Evolutionary conservation across 2,113 vertebrate species (phyloP), one percentile per base, ranked within the genome.

Genomic region (Oncorhynchus masou): DNA sequence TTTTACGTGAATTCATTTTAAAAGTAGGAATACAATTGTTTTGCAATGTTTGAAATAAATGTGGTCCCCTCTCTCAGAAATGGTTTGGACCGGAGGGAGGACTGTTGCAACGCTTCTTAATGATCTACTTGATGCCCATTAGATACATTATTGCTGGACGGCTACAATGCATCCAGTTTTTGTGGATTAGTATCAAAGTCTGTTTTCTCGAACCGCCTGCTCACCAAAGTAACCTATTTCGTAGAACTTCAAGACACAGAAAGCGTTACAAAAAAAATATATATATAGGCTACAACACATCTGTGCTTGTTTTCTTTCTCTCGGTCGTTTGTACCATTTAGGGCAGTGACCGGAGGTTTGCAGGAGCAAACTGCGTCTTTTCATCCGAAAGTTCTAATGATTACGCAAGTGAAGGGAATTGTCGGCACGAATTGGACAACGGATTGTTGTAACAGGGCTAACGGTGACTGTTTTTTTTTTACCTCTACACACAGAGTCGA

Each of bases 31-130:
- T 22, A 62, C 22, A n/a, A 62, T 62, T 22, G n/a, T 22, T 60
- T 20, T 60, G 1, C 3, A 7, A 60, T 9, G 59, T 60, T 62
- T 62, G 15, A 24, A 62, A 62, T 62, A 22, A 62, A 62, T 22
- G n/a, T 24, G 25, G 60, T 75, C 88, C 76, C 80, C 66, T 16
- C 1, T 15, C 19, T 4, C 12, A 2, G 16, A 1, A 60, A 85
- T 93, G 90, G 92, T 87, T 85, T 81, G 5, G 57, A 4, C 90
- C 82, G 45, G 69, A 27, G 73, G 45, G 69, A 27, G 73, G 87
- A 82, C 88, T 84, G 89, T 92, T 92, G 88, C 91, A 86, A 82
- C 78, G 87, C 88, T 70, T 81, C 80, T 78, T 80, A 79, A 49
- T 62, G 77, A 81, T 74, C 76, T 75, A 81, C 57, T 75, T 76